Percentiles rank a stretch among this genome's conserved stretches.
Evolutionary conservation across 2,888 invertebrate genomes (phyloP).

Genomic region (Calameuta idolon): DNA sequence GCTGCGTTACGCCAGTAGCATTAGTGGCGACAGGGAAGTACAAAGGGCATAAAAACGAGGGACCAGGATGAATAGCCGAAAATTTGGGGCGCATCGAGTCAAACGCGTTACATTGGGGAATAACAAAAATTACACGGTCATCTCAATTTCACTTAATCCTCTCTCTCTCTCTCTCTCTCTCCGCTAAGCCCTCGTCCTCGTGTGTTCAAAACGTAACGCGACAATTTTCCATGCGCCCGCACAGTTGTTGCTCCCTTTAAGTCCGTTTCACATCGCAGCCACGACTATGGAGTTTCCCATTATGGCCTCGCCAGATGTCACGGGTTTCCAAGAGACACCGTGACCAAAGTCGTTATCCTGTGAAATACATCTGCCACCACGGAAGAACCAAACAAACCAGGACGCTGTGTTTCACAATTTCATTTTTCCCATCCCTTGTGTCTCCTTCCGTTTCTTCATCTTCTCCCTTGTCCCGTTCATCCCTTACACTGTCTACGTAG

Average conservation of each 20-base stretch:
- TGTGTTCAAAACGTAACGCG: neutral
- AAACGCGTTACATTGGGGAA: conserved; percentile 11
- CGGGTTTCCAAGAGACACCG: conserved; percentile 43
- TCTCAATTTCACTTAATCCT: conserved; percentile 54
- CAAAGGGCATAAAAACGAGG: conserved; percentile 15
- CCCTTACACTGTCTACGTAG: neutral
- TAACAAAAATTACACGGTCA: conserved; percentile 53
- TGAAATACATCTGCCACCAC: conserved; percentile 49
- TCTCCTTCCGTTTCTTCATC: conserved; percentile 22
- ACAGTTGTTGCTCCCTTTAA: conserved; percentile 27
- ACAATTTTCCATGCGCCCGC: conserved; percentile 5
- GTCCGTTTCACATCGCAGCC: conserved; percentile 20
- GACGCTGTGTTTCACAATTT: conserved; percentile 9
- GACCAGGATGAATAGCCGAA: conserved; percentile 21
- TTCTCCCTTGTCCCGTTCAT: conserved; percentile 3
- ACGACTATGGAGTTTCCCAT: conserved; percentile 39
- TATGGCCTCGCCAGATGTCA: conserved; percentile 53
- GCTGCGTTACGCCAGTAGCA: neutral
- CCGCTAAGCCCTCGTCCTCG: conserved; percentile 10
- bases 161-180: conserved; percentile 22
- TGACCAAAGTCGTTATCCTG: conserved; percentile 52
- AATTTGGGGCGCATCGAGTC: conserved; percentile 20
- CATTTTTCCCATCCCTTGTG: conserved; percentile 15
- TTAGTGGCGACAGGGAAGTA: neutral
- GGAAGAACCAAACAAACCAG: conserved; percentile 1